Percentiles rank a stretch among this genome's conserved stretches.
Conservation (phyloP, 2,888 invertebrate species). For the Sphinx pinastri region DNA sequence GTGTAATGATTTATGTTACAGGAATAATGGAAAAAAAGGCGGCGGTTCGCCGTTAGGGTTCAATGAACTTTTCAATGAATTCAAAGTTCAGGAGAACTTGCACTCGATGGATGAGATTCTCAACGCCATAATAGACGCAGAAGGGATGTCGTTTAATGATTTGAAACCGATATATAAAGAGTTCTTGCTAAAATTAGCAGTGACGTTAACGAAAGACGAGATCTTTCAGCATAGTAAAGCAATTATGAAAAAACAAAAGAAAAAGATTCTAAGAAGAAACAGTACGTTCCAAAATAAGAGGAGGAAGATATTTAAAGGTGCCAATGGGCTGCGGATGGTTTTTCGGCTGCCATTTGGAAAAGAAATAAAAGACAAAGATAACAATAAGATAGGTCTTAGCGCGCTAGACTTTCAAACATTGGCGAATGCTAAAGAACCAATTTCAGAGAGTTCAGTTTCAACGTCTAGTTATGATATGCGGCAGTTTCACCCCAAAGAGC, state of each 20-base stretch:
- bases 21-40: constrained; percentile 86
- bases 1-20: constrained; percentile 57
- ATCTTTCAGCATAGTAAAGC: constrained; percentile 94
- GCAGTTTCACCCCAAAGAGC: constrained; percentile 85
- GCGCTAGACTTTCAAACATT: constrained; percentile 56
- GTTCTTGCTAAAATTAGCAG: constrained; percentile 92
- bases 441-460: constrained; percentile 85
- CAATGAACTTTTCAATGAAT: constrained; percentile 94
- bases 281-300: constrained; percentile 83
- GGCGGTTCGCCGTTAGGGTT: constrained; percentile 93
- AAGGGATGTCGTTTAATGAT: constrained; percentile 97
- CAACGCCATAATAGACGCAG: constrained; percentile 94
- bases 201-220: constrained; percentile 96
- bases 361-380: constrained; percentile 66
- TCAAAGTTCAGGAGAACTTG: constrained; percentile 93
- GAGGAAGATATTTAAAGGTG: constrained; percentile 84
- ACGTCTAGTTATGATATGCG: constrained; percentile 86
- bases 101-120: constrained; percentile 95
- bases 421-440: constrained; percentile 59
- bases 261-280: constrained; percentile 85
- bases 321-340: constrained; percentile 85
- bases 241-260: constrained; percentile 93
- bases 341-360: constrained; percentile 85
- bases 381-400: constrained; percentile 49
- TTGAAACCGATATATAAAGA: constrained; percentile 96